A percentile compares a stretch with the other conserved stretches of the same genome.
Evolutionary conservation across 1,140 invertebrate species (phyloP).

Genomic region (Scaptomyza pallida): DNA sequence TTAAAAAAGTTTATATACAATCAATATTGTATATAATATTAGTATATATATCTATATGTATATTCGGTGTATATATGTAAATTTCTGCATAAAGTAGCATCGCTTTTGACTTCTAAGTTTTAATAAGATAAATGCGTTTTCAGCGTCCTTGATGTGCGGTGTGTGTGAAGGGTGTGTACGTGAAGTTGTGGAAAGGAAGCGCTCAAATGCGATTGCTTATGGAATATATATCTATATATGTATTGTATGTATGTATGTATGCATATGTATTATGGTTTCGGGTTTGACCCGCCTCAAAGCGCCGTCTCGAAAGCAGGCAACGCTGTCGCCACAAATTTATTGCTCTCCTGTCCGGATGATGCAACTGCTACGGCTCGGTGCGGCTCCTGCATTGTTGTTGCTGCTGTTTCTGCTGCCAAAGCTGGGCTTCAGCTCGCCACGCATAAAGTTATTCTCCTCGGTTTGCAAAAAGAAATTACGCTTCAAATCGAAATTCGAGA

Average conservation of each 20-base stretch:
- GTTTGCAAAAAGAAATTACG: constrained; percentile 83
- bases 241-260: constrained; percentile 32
- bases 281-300: constrained; percentile 72
- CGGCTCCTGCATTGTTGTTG: neutral
- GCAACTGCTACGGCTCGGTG: neutral
- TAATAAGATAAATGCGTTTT: constrained; percentile 31
- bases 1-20: constrained; percentile 60
- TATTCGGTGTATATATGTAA: constrained; percentile 41
- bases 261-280: constrained; percentile 34
- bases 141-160: constrained; percentile 40
- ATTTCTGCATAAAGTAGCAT: constrained; percentile 77
- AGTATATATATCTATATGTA: constrained; percentile 21
- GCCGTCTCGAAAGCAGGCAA: constrained; percentile 80
- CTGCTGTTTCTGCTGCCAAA: constrained; percentile 46
- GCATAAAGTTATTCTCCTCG: constrained; percentile 84
- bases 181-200: constrained; percentile 20
- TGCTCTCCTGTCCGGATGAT: constrained; percentile 35
- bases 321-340: constrained; percentile 54
- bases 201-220: constrained; percentile 62
- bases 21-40: constrained; percentile 63
- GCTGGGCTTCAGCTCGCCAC: constrained; percentile 76
- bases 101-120: constrained; percentile 57
- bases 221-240: constrained; percentile 56
- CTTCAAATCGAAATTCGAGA: constrained; percentile 72
- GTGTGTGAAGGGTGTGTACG: neutral